A percentile compares a stretch with the other conserved stretches of the same genome.
These are phyloP conservation scores for Agelastica alni DNA, from an alignment of 2,888 invertebrate species.

Conservation along the genomic window DNA sequence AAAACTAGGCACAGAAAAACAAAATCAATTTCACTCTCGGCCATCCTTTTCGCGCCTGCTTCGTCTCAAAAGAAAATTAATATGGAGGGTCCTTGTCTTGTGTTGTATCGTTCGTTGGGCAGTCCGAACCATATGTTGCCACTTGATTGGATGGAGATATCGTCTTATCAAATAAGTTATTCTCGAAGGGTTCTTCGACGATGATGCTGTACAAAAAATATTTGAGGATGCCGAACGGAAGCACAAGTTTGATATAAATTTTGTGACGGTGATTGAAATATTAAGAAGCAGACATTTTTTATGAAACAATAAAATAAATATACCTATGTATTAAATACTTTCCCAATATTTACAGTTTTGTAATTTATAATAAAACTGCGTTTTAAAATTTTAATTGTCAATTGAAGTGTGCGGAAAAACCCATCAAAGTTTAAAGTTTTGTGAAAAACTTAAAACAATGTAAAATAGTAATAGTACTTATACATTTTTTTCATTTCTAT, in stretches of 20 bases:
- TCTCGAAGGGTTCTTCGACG: not conserved
- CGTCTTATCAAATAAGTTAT: conserved; percentile 12
- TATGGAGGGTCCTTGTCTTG: conserved; percentile 3
- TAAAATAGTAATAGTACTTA: too few relatives aligned
- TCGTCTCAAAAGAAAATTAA: conserved; percentile 8
- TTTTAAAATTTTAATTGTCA: too few relatives aligned
- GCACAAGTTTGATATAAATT: not conserved
- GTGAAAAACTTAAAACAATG: too few relatives aligned
- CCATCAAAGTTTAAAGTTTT: too few relatives aligned
- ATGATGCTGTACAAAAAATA: not conserved
- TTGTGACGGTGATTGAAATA: too few relatives aligned
- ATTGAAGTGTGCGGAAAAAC: too few relatives aligned
- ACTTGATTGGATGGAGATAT: conserved; percentile 14
- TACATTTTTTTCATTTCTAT: too few relatives aligned
- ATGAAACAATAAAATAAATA: too few relatives aligned
- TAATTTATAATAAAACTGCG: too few relatives aligned
- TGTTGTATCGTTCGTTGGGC: conserved; percentile 7
- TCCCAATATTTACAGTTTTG: too few relatives aligned
- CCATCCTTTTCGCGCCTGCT: conserved; percentile 6
- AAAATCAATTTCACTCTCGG: conserved; percentile 14
- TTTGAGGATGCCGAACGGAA: not conserved
- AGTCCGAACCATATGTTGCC: conserved; percentile 17
- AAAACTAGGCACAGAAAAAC: conserved; percentile 1
- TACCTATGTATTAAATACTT: too few relatives aligned
- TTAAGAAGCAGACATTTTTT: too few relatives aligned